A percentile compares a stretch with the other conserved stretches of the same genome.
Evolutionary conservation across 2,113 vertebrate genomes (phyloP).

Genomic region (Neoarius graeffei): DNA sequence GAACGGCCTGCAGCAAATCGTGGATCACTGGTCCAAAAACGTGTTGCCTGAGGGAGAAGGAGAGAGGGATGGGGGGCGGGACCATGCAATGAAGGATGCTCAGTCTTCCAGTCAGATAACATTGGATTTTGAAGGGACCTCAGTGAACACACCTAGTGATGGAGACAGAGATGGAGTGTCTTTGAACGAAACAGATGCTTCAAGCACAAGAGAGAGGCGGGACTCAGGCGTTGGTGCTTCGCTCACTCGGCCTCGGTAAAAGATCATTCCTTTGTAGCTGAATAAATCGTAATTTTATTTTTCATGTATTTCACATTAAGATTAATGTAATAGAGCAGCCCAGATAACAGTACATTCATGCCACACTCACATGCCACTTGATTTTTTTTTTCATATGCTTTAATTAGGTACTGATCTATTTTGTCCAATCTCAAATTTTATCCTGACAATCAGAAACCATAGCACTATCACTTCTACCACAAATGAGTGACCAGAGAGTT

Average conservation of each 20-base stretch:
- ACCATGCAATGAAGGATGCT: constrained; percentile 64
- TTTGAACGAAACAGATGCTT: constrained; percentile 84
- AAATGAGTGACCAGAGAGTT: neutral
- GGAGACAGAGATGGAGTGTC: constrained; percentile 86
- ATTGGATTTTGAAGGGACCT: constrained; percentile 89
- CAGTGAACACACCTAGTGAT: constrained; percentile 85
- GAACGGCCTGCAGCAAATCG: constrained; percentile 87
- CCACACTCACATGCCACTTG: neutral
- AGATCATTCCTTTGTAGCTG: neutral
- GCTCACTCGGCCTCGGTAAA: constrained; percentile 88
- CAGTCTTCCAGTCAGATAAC: constrained; percentile 80
- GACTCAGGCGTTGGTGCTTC: constrained; percentile 97
- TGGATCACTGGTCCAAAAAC: constrained; percentile 89
- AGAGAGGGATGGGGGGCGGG: constrained; percentile 56
- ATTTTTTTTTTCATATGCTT: neutral
- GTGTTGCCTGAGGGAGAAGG: constrained; percentile 76
- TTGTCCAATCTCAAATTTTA: neutral
- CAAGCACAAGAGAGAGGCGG: constrained; percentile 86
- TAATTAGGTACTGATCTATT: neutral
- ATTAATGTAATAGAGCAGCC: neutral
- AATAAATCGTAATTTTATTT: neutral
- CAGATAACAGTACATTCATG: neutral
- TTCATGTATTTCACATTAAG: neutral
- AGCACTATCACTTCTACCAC: neutral
- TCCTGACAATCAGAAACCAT: neutral